These are phyloP conservation scores for Petroica traversi DNA, from an alignment of 2,113 vertebrate species.

Conservation along the genomic window DNA sequence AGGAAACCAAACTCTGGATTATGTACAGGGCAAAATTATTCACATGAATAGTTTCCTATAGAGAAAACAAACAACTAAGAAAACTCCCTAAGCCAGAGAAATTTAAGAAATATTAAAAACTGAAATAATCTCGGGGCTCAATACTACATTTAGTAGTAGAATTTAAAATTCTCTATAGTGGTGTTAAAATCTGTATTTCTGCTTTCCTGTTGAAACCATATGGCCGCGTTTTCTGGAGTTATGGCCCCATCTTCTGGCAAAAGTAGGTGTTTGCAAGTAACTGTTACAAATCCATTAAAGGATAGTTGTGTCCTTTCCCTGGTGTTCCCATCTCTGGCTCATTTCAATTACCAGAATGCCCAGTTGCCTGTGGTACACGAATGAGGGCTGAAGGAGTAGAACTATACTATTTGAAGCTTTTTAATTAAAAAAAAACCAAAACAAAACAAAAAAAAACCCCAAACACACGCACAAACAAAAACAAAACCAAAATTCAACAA, in stretches of 20 bases:
- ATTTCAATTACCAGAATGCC: neutral
- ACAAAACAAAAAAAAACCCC: no score
- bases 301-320: neutral
- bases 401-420: neutral
- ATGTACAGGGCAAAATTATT: neutral
- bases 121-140: neutral
- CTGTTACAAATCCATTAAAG: fast-evolving
- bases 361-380: neutral
- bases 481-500: no score
- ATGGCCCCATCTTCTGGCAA: constrained; percentile 24
- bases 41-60: fast-evolving
- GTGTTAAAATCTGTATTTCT: fast-evolving
- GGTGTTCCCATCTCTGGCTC: neutral
- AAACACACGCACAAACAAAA: no score
- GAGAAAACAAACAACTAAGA: neutral
- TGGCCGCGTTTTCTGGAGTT: neutral
- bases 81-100: fast-evolving
- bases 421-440: neutral
- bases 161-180: fast-evolving
- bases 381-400: fast-evolving
- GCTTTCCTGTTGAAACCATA: neutral
- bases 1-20: neutral
- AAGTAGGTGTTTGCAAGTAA: neutral
- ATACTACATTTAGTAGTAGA: neutral
- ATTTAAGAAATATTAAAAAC: neutral